A percentile compares a stretch with the other conserved stretches of the same genome.
Evolutionary conservation across 2,888 invertebrate genomes (phyloP).

Genomic region (Andrena bicolor): DNA sequence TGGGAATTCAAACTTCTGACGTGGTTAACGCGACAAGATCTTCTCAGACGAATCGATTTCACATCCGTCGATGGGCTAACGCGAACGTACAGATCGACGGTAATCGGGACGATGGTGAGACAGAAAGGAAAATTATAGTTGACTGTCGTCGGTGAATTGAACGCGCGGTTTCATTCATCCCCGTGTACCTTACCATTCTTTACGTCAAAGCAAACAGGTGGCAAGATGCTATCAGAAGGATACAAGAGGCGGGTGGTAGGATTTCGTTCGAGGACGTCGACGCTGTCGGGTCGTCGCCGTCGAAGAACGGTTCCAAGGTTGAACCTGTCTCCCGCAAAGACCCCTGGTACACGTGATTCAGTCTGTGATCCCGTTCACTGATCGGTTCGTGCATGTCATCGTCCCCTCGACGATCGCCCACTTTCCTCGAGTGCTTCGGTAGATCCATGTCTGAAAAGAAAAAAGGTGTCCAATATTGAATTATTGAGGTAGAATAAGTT

Average conservation of each 20-base stretch:
- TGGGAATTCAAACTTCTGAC: background rate
- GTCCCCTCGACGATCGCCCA: constrained; percentile 67
- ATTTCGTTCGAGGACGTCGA: constrained; percentile 52
- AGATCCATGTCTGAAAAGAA: constrained; percentile 77
- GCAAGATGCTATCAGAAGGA: constrained; percentile 70
- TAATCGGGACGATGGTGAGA: background rate
- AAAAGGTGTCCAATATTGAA: background rate
- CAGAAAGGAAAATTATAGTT: constrained; percentile 5
- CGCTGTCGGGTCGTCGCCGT: constrained; percentile 57
- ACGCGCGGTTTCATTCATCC: constrained; percentile 7
- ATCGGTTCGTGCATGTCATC: constrained; percentile 69
- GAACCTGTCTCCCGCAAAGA: constrained; percentile 88
- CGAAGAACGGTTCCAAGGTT: constrained; percentile 80
- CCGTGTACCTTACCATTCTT: constrained; percentile 38
- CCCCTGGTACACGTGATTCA: constrained; percentile 88
- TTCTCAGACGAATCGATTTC: background rate
- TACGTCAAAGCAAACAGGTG: constrained; percentile 72
- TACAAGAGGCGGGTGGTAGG: constrained; percentile 60
- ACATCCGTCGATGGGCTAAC: constrained; percentile 19
- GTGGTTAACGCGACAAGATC: constrained; percentile 4
- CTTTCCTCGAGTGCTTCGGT: constrained; percentile 78
- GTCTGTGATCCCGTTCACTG: constrained; percentile 77
- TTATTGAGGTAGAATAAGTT: background rate
- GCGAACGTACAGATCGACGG: background rate
- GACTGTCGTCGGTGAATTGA: constrained; percentile 29